These are phyloP conservation scores for Dipodomys ordii DNA, from an alignment of 2,113 vertebrate genomes.

Conservation along the genomic window DNA sequence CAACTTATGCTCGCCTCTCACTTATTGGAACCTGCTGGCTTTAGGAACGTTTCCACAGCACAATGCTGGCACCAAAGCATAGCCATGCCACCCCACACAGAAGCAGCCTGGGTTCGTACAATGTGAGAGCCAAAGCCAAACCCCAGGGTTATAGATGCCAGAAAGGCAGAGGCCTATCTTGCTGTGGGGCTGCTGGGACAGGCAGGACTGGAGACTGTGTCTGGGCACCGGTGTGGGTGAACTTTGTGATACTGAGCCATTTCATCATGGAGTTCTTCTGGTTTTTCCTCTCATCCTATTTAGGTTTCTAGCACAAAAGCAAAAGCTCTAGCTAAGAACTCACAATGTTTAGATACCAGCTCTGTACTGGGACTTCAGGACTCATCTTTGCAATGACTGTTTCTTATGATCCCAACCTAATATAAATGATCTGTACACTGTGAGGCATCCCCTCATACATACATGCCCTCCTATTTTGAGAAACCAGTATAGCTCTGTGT, in stretches of 20 bases:
- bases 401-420: constrained; percentile 28
- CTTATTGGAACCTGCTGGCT: not conserved
- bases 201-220: not conserved
- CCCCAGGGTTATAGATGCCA: too few relatives aligned
- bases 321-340: not conserved
- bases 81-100: not conserved
- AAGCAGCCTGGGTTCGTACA: not conserved
- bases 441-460: not conserved
- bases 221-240: not conserved
- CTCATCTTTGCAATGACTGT: not conserved
- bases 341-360: not conserved
- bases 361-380: not conserved
- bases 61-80: not conserved
- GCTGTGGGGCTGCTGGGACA: not conserved
- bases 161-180: not conserved
- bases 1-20: not conserved
- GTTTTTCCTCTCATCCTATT: not conserved
- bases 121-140: not conserved
- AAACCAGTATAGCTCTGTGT: not conserved
- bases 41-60: not conserved
- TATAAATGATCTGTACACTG: not conserved
- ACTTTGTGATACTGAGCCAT: not conserved
- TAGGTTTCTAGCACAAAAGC: constrained; percentile 23
- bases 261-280: not conserved
- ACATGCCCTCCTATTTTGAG: not conserved